Percentiles rank a stretch among this genome's conserved stretches.
phyloP scores from a whole-genome alignment of 2,888 invertebrate genomes.

The Chrysina gloriosa region DNA sequence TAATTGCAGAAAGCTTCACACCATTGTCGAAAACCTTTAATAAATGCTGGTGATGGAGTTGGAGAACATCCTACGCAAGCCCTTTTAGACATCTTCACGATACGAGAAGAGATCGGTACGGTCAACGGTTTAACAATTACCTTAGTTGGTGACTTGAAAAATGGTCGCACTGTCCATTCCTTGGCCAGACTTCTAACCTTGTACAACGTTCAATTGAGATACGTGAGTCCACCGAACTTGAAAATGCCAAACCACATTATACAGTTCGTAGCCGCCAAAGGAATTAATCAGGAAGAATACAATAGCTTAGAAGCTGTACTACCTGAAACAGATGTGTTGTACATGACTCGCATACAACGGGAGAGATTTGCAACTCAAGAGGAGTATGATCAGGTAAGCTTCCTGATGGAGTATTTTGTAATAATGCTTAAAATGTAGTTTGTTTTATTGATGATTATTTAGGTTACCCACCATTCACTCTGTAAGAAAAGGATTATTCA shows the following conservation, averaged over 20 bases:
- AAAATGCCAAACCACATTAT: conserved; percentile 92
- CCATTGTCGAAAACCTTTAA: conserved; percentile 88
- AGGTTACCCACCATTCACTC: no score
- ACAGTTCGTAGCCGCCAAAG: conserved; percentile 81
- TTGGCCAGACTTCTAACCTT: conserved; percentile 91
- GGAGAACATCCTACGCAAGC: conserved; percentile 99
- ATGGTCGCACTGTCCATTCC: conserved; percentile 98
- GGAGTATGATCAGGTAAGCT: conserved; percentile 85
- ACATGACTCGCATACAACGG: conserved; percentile 97
- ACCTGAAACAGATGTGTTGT: conserved; percentile 94
- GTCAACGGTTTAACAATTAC: conserved; percentile 97
- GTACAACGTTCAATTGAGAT: conserved; percentile 93
- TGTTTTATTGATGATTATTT: no score
- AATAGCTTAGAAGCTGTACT: conserved; percentile 86
- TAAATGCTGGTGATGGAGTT: conserved; percentile 98
- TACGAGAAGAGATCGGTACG: conserved; percentile 98
- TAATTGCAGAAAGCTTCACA: conserved; percentile 79
- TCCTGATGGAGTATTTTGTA: no score
- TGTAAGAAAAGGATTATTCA: no score
- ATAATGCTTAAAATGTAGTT: no score
- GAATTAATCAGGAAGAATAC: conserved; percentile 81
- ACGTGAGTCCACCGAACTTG: conserved; percentile 88
- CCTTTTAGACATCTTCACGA: conserved; percentile 95
- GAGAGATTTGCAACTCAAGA: conserved; percentile 88
- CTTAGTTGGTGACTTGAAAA: conserved; percentile 97